These are phyloP conservation scores for Bos javanicus DNA, from an alignment of 2,113 vertebrate genomes.

Conservation along the genomic window DNA sequence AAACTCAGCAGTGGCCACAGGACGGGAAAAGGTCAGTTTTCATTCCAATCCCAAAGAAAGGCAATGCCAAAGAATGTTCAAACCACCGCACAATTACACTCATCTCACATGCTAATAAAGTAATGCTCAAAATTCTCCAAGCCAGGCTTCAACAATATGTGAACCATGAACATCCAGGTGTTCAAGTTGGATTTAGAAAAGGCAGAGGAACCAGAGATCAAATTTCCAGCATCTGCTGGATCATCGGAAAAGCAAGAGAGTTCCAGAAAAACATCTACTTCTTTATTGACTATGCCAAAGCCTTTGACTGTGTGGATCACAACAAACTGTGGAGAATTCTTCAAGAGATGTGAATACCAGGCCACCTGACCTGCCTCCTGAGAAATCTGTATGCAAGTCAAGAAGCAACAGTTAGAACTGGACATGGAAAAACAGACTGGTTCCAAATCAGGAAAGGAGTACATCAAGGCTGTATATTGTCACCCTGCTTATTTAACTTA, in stretches of 20 bases:
- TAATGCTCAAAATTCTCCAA: not conserved
- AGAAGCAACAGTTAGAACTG: not conserved
- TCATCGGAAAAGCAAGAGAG: not conserved
- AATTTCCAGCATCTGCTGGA: accelerated
- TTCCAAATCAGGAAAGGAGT: not conserved
- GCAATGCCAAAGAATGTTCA: not conserved
- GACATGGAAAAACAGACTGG: not conserved
- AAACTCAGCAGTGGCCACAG: not conserved
- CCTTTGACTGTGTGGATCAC: not conserved
- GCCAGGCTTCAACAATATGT: not conserved
- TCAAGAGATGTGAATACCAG: not conserved
- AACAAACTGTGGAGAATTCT: not conserved
- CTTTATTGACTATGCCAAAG: not conserved
- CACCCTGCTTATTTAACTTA: not conserved
- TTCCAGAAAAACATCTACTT: not conserved
- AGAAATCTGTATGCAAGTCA: not conserved
- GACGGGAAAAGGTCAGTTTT: not conserved
- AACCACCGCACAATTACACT: not conserved
- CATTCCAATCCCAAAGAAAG: not conserved
- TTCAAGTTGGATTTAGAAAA: not conserved
- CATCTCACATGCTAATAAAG: not conserved
- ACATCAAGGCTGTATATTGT: not conserved
- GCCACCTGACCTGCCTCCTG: not conserved
- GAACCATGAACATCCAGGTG: not conserved
- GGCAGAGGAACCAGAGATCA: not conserved